Evolutionary conservation across 35 echinoderm and acorn worm species (phyloP), one percentile per base, ranked within the genome.

Genomic region (Heliocidaris tuberculata): DNA sequence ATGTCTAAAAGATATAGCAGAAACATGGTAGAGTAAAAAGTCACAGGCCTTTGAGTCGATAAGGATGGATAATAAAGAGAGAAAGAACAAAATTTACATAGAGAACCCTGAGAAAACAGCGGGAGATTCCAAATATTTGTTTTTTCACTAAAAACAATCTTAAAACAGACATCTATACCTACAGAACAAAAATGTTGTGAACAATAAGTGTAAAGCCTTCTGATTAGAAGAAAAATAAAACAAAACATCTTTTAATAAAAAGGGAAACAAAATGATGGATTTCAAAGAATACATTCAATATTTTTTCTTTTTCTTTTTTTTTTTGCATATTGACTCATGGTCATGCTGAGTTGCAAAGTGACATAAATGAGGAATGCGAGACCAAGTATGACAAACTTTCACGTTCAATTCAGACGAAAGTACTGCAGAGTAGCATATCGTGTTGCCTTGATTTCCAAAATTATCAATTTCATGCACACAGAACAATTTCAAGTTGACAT

Each of bases 141-240:
- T 24, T 78, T 78, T 78, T 78, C 65, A 78, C 65, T 78, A n/a
- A 78, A 78, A 78, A 78, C 27, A 78, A 24, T 78, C 65, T 78
- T 78, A 78, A 78, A 78, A 78, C 65, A 78, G 65, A 78, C 27
- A 78, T 7, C 52, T 56, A 56, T 56, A 56, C 2, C 65, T 78
- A 78, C 65, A 70, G 65, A 78, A 78, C 65, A 78, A 60, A 60
- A 78, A 24, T 78, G 65, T n/a, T 78, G 65, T 78, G 65, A 78
- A 8, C 65, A 78, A 7, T n/a, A 21, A 78, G 2, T 27, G 24
- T 27, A 70, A 70, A 70, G 65, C 65, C 19, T n/a, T 78, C 2
- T 78, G 65, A n/a, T 78, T 27, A n/a, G 21, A 78, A 78, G 27
- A 60, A 78, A 78, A 71, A 71, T 71, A 71, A 71, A 78, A 70